A percentile compares a stretch with the other conserved stretches of the same genome.
phyloP scores from a whole-genome alignment of 2,113 vertebrate species.

The Todiramphus chloris region DNA sequence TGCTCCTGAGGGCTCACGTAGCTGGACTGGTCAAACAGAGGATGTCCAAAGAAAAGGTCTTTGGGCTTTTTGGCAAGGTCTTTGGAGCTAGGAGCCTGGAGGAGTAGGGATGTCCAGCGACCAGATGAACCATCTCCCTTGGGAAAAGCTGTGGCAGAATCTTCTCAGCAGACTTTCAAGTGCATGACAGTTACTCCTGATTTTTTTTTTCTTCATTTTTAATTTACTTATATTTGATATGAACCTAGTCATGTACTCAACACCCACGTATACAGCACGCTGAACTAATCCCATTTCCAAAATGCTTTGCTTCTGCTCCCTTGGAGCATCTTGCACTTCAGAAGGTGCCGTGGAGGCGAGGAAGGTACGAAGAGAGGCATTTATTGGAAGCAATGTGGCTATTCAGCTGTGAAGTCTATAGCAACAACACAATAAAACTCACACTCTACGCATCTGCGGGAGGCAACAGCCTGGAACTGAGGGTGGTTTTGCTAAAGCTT shows the following conservation, averaged over 20 bases:
- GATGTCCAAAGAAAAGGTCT: too few species aligned
- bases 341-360: not conserved
- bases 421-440: constrained; percentile 58
- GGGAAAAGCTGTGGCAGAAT: not conserved
- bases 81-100: too few species aligned
- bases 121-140: too few species aligned
- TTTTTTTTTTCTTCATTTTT: not conserved
- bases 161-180: not conserved
- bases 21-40: not conserved
- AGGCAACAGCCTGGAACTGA: constrained; percentile 27
- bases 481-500: constrained; percentile 8
- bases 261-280: too few species aligned
- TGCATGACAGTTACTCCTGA: accelerated
- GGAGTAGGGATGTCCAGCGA: too few species aligned
- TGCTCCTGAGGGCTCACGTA: too few species aligned
- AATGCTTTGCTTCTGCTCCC: not conserved
- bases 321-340: not conserved
- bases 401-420: constrained; percentile 53
- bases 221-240: not conserved
- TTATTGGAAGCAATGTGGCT: constrained; percentile 6
- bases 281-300: too few species aligned
- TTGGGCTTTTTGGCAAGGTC: too few species aligned
- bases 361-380: not conserved
- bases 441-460: not conserved
- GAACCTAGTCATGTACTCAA: too few species aligned